Conservation (phyloP, 2,888 invertebrate species). For the Merodon equestris region DNA sequence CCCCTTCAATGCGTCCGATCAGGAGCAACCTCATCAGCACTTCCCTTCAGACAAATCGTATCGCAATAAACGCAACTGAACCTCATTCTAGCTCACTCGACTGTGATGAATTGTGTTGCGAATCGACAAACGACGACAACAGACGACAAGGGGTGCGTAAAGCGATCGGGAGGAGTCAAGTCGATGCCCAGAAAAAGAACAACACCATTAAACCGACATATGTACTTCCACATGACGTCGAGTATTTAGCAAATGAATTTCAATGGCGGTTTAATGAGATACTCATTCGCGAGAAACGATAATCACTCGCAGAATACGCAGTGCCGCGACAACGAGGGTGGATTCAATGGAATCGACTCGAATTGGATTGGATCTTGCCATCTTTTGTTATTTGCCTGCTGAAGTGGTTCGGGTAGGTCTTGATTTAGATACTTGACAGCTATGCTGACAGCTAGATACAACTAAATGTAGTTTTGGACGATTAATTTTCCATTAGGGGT, state of each 20-base stretch:
- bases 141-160: constrained; percentile 29
- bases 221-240: constrained; percentile 26
- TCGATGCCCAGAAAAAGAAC: neutral
- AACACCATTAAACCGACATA: constrained; percentile 44
- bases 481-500: constrained; percentile 68
- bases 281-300: constrained; percentile 57
- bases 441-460: constrained; percentile 63
- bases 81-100: constrained; percentile 47
- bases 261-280: constrained; percentile 64
- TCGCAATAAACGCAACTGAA: constrained; percentile 54
- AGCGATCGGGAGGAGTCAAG: constrained; percentile 60
- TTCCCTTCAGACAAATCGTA: constrained; percentile 53
- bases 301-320: constrained; percentile 35
- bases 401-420: constrained; percentile 35
- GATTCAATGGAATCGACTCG: too few relatives aligned
- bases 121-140: constrained; percentile 58
- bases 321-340: too few relatives aligned
- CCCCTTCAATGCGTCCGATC: constrained; percentile 14
- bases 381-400: too few relatives aligned
- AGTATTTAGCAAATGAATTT: constrained; percentile 57
- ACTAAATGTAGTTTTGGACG: constrained; percentile 63
- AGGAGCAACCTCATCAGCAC: constrained; percentile 34
- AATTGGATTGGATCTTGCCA: too few relatives aligned
- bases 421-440: constrained; percentile 67
- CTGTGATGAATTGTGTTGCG: constrained; percentile 65